phyloP scores from a whole-genome alignment of 1,140 invertebrate species.

The Amyelois transitella region DNA sequence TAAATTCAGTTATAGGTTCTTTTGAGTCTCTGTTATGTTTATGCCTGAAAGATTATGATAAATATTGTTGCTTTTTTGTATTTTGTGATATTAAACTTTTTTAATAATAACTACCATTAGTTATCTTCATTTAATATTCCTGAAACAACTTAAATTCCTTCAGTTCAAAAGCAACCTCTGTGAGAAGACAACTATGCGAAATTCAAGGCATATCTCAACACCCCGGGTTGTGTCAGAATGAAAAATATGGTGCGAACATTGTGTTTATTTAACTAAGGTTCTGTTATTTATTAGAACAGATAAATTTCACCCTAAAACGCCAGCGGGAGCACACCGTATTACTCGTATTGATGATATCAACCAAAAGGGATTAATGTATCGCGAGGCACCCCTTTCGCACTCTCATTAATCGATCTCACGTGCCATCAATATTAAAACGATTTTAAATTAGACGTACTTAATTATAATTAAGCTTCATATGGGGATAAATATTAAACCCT shows the following conservation, averaged over 20 bases:
- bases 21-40: too few relatives aligned
- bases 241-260: constrained; percentile 57
- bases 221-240: constrained; percentile 19
- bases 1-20: too few relatives aligned
- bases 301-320: constrained; percentile 54
- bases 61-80: too few relatives aligned
- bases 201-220: not conserved
- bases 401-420: constrained; percentile 4
- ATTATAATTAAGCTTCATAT: too few relatives aligned
- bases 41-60: too few relatives aligned
- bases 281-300: constrained; percentile 58
- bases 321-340: constrained; percentile 37
- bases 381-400: not conserved
- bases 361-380: constrained; percentile 16
- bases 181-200: not conserved
- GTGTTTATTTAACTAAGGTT: constrained; percentile 59
- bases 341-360: constrained; percentile 45
- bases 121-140: too few relatives aligned
- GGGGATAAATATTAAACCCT: too few relatives aligned
- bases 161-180: not conserved
- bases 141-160: not conserved
- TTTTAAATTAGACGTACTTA: too few relatives aligned
- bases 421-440: not conserved
- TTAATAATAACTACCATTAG: too few relatives aligned
- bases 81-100: too few relatives aligned